Base-by-base conservation (phyloP, 2,797 vertebrate species). In the Catharus ustulatus region DNA sequence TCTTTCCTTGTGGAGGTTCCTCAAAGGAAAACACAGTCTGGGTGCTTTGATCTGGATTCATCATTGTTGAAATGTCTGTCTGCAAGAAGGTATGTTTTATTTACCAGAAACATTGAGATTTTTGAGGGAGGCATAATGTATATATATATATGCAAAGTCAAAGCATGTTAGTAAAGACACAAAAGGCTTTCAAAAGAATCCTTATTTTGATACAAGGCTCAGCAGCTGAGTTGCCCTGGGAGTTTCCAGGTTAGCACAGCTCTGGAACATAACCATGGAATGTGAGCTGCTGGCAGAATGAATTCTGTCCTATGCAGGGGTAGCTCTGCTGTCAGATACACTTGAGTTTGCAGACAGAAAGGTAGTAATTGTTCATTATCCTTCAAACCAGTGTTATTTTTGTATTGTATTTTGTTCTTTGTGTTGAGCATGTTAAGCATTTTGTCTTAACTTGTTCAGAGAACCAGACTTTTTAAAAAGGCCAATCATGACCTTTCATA, bases 41-140 rank as follows among this genome's bases (percentile, higher is more conserved):
- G 99, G 93, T 99, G 98, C 98, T 99, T 99, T 98, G 98, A 99
- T 98, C 98, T 99, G 96, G 99, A 99, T 98, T 98, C 98, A 49
- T 98, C 99, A 61, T 97, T 99, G 96, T 98, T 98, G 97, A 99
- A 99, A 97, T 98, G 97, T 97, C 97, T 99, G 90, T 98, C 98
- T 97, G 98, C 98, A 96, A 99, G 98, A 98, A 99, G 99, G 99
- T 99, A 98, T 84, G 84, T 87, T 82, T 90, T 61, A 88, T 88
- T 91, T 88, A 90, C 54, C 38, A 68, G 64, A 93, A 95, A 72
- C 46, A 16, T 14, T 16, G 77, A 42, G 57, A 48, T 16, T 83
- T 83, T 93, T 22, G 1, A 27, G 57, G 64, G 43, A 54, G 21
- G 18, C 12, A 7, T 57, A 82, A 58, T 30, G 6, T 61, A 5